Evolutionary conservation across 1,140 invertebrate species (phyloP), one percentile per base, ranked within the genome.

Genomic region (Mercenaria mercenaria): DNA sequence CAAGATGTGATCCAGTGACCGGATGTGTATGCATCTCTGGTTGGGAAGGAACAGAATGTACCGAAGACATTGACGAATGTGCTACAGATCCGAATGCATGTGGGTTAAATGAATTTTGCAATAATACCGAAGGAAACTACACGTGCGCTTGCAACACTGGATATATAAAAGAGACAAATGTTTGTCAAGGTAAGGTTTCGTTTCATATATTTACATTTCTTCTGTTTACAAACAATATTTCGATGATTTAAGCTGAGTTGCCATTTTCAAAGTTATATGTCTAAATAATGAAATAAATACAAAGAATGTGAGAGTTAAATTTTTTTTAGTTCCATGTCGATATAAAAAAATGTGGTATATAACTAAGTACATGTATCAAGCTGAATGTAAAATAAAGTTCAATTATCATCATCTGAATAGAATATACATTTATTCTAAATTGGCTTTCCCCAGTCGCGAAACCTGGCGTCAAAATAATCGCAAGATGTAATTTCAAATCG

Each of bases 21-120:
- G 88, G 88, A 72, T 89, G 88, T 83, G 69, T 89, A 26, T 89
- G 88, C 50, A 77, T 64, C 32, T 10, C 41, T 11, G 88, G 88
- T 29, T 89, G 69, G 79, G 56, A 1, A 8, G 67, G 88, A 1
- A 41, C 11, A 3, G 61, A 64, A 20, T 88, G 85, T 50, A 39
- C 34, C 23, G 85, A 88, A 32, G 85, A 88, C 32, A 26, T 59
- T 34, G 32, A 88, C 32, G 85, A 88, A 37, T 84, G 81, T 67
- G 59, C 23, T 13, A 47, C 20, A 10, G 0, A 13, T 18, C 23
- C 32, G 13, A 47, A 43, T 32, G 23, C 15, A 1, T 84, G 81
- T 69, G 23, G n/a, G 4, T 26, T 4, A 26, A 67, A 67, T 43
- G 64, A 56, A 23, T 43, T 29, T 0, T 84, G 81, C 64, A 47